Base-by-base conservation (phyloP, 2,797 vertebrate genomes). In the Acropternis orthonyx region DNA sequence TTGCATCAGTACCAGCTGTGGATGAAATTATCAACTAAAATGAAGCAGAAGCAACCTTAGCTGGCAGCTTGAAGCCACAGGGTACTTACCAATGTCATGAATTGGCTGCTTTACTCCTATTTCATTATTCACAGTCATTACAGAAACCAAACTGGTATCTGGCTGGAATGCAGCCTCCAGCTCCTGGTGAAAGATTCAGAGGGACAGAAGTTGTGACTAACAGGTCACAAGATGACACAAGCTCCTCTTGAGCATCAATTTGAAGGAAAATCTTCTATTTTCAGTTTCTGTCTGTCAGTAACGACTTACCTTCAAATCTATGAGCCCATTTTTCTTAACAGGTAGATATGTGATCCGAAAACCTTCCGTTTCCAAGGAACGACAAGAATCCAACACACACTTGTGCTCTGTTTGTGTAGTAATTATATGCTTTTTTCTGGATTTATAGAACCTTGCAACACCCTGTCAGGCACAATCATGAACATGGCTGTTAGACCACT, bases 351-450 rank as follows among this genome's bases (percentile, higher is more conserved):
- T 99, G 74, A 99, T 46, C 5, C n/a, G 96, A 89, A 99, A 99
- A 8, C 99, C 99, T 94, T 99, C 99, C 1, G 99, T 75, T 97
- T 99, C 99, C 93, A 99, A 95, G 34, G 99, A 97, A 24, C 99
- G 99, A 87, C 99, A 99, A 1, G 99, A 99, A 97, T 99, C 99
- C 97, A 99, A 93, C n/a, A 99, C 99, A 43, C 99, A 99, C 78
- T 99, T 99, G 92, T 99, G 99, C 93, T 99, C 99, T 0, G 99
- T 99, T 97, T 99, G 99, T 0, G 98, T 99, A 74, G 99, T 99
- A 95, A 99, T 98, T 83, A 99, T 95, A 34, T 99, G 99, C 44
- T 98, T 98, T 93, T 99, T 99, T 79, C 98, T 98, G 85, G 98
- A 95, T 92, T 98, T 98, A 89, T 99, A 99, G 97, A 99, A 99